Evolutionary conservation across 2,888 invertebrate genomes (phyloP), one percentile per base, ranked within the genome.

Genomic region (Spodoptera exigua): DNA sequence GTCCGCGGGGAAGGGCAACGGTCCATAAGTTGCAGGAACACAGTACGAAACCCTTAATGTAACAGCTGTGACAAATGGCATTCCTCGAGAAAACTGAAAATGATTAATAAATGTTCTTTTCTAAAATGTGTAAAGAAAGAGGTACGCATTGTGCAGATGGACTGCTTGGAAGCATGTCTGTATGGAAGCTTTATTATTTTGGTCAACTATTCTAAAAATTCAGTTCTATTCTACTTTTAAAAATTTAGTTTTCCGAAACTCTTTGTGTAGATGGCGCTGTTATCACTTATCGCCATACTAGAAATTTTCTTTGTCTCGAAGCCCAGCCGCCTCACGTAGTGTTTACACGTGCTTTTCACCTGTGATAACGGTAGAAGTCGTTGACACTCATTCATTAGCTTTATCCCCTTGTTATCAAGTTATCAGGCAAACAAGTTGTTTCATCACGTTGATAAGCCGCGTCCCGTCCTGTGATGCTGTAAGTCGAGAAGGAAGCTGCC

Each of bases 381-480:
- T 74, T 79, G 78, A 79, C 78, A 72, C 76, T 54, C 55, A 66
- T 70, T 70, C 58, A 64, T 74, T 74, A 67, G 39, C 52, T 54
- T 78, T 76, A 27, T 27, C 27, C 27, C 27, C 27, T 5, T 7
- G 7, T 27, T 27, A 27, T 27, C 27, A 27, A 27, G 27, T 7
- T 27, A 79, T 76, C 78, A 52, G 17, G 52, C 47, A 64, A 68
- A 67, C 70, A 70, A 44, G 68, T 60, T 53, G 70, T 79, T 77
- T 75, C 75, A 63, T 63, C 67, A 68, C 49, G 56, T 56, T 61
- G 77, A 77, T 78, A 79, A 73, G 56, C 47, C 65, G 49, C 54
- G 66, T 49, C 56, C 36, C 52, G 46, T 61, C 63, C 63, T 59
- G 64, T 45, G 65, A 69, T 58, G 74, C 72, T 76, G 68, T 68